Evolutionary conservation across 2,113 vertebrate genomes (phyloP), one percentile per base, ranked within the genome.

Genomic region (Epinephelus fuscoguttatus): DNA sequence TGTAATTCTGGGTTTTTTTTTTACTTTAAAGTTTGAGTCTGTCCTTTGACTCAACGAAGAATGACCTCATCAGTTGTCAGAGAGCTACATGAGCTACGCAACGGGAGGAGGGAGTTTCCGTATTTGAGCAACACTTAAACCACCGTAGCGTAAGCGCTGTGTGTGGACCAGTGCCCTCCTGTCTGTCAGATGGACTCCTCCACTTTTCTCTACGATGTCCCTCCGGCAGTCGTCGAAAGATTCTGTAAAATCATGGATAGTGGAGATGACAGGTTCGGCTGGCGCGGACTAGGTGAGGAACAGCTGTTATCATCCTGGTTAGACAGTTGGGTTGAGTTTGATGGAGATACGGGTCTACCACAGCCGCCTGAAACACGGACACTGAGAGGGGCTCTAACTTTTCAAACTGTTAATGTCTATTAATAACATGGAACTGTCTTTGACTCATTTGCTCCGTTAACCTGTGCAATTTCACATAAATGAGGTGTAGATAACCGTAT

Each of bases 281-380:
- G 96, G 96, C 94, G 94, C 21, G 94, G 88, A 64, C 92, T 96
- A 11, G 96, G 96, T 96, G 92, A 96, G 94, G 2, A 56, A 2
- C 21, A 2, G 14, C 6, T 23, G 1, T 19, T 6, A 2, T 67
- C 12, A 11, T 69, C 25, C 7, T 47, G 18, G 19, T 23, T 40
- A 5, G 33, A 15, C 30, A 12, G 21, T 6, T 67, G 6, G 17
- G 64, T 15, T 45, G 37, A 14, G 33, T 19, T n/a, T 53, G 10
- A 21, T 12, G 5, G 17, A 53, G 5, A 52, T 66, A 10, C 2
- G 6, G 18, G 18, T 25, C 9, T 9, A n/a, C 19, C 13, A 18
- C 57, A 47, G 57, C 62, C 15, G 10, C 60, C 27, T 21, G 23
- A 9, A 3, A n/a, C 21, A 18, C 40, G 6, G 40, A 42, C 6